Evolutionary conservation across 2,113 vertebrate genomes (phyloP).

Genomic region (Lucifuga dentata): DNA sequence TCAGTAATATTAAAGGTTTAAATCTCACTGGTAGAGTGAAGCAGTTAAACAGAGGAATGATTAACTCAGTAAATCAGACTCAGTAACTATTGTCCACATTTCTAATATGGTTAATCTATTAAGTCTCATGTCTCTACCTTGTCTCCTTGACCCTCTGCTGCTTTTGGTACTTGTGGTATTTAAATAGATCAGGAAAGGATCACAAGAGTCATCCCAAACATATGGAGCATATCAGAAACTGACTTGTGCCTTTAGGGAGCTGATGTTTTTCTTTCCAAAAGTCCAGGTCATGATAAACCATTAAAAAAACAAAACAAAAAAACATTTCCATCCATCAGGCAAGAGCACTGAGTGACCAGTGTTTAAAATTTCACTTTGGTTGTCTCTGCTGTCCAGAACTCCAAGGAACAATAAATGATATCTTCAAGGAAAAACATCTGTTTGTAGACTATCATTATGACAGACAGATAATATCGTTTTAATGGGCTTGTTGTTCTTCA

Average conservation of each 20-base stretch:
- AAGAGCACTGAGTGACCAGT: not conserved
- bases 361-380: conserved; percentile 27
- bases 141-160: conserved; percentile 17
- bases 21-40: too few species aligned
- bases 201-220: conserved; percentile 37
- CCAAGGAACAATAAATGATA: not conserved
- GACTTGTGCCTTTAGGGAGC: conserved; percentile 45
- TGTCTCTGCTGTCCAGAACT: not conserved
- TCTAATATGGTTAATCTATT: conserved; percentile 20
- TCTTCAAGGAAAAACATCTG: not conserved
- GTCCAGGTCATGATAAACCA: conserved; percentile 36
- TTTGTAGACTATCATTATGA: not conserved
- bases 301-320: not conserved
- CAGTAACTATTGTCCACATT: too few species aligned
- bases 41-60: too few species aligned
- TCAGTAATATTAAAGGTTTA: too few species aligned
- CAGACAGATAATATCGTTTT: not conserved
- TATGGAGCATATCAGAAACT: conserved; percentile 50
- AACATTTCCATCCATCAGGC: conserved; percentile 32
- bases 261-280: conserved; percentile 26
- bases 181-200: conserved; percentile 33
- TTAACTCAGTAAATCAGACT: too few species aligned
- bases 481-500: too few species aligned
- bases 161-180: conserved; percentile 39
- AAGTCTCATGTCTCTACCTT: not conserved